Conservation (phyloP, 2,888 invertebrate genomes). For the Meliscaeva auricollis region DNA sequence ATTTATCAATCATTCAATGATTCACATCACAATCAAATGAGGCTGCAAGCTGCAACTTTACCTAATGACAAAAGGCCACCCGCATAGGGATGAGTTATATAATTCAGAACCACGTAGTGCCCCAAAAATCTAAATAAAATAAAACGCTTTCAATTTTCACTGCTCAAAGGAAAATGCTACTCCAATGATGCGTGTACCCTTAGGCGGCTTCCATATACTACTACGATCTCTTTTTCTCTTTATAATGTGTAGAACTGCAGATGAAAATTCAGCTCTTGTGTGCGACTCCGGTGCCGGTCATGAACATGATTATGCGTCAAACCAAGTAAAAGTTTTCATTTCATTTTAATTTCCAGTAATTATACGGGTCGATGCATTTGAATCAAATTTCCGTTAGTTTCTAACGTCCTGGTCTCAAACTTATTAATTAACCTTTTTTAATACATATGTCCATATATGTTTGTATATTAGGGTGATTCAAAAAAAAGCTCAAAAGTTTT, state of each 20-base stretch:
- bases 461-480: too few species aligned
- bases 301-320: slow-evolving; percentile 20
- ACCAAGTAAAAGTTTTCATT: slow-evolving; percentile 39
- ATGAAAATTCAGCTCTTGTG: not conserved
- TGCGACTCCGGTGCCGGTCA: not conserved
- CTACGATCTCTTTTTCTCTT: too few species aligned
- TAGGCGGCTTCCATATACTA: not conserved
- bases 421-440: too few species aligned
- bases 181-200: not conserved
- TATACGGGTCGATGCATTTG: slow-evolving; percentile 17
- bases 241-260: not conserved
- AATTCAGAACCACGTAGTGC: slow-evolving; percentile 15
- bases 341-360: slow-evolving; percentile 49
- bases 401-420: too few species aligned
- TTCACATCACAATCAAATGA: not conserved
- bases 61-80: not conserved
- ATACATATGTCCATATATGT: too few species aligned
- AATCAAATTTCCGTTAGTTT: slow-evolving; percentile 26
- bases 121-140: slow-evolving; percentile 1
- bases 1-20: slow-evolving; percentile 1
- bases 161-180: slow-evolving; percentile 1
- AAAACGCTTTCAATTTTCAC: not conserved
- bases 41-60: not conserved
- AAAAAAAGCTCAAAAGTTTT: too few species aligned
- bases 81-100: slow-evolving; percentile 9